Evolutionary conservation across 2,113 vertebrate genomes (phyloP), one percentile per base, ranked within the genome.

Genomic region (Chlorodrepanis virens): DNA sequence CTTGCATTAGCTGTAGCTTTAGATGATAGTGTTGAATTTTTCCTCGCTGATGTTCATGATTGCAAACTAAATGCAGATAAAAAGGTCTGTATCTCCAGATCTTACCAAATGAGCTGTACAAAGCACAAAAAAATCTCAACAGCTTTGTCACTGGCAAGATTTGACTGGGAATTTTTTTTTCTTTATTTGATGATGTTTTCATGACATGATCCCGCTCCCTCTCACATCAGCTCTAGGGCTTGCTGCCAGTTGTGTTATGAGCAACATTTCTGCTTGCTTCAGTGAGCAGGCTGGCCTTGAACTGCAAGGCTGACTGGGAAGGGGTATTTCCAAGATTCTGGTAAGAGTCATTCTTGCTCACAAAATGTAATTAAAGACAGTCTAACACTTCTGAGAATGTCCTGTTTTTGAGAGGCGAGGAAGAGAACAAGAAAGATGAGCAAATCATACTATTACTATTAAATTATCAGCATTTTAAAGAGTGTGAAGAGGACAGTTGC

Each of bases 271-370:
- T 95, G 63, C 50, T 61, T 67, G 67, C 33, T 64, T 85, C 70
- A 89, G 81, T 63, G 78, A 84, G 83, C 56, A 68, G 52, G 20
- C 83, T 94, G 70, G 49, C 67, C 70, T 91, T 88, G 70, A 87
- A 49, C 1, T 85, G 82, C 90, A 74, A 93, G 14, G 82, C 79
- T 88, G 75, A 57, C 67, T 85, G 68, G 71, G 39, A 95, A 91
- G 24, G 84, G 71, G 79, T 86, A 91, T 90, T 97, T 96, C 82
- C 50, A 54, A 80, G 52, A 47, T 57, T 60, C 79, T 86, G 52
- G 22, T 65, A 57, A 70, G 67, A 87, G 63, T 70, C 47, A 74
- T 56, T 92, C 64, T 80, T 80, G 59, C 75, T 83, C 74, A n/a
- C 4, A 86, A 93, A 83, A 91, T 67, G 33, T 37, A 29, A 93